These are phyloP conservation scores for Lamellibrachia columna DNA, from an alignment of 2,888 invertebrate genomes.

Conservation along the genomic window DNA sequence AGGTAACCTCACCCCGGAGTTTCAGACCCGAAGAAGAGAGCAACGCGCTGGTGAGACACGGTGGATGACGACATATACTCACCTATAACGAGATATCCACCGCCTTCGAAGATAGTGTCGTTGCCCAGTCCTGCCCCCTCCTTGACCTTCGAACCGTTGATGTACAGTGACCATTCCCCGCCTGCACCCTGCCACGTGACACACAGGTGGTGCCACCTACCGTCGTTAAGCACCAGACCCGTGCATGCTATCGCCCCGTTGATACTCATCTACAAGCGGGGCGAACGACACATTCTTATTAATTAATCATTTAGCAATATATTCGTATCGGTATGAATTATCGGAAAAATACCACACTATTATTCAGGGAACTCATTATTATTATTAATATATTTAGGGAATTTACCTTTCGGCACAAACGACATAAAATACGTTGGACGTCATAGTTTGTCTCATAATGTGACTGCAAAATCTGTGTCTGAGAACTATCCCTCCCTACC, in stretches of 20 bases:
- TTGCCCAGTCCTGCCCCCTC: background rate
- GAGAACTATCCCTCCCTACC: background rate
- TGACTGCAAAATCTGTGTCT: too few species aligned
- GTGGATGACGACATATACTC: background rate
- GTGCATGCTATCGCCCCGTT: constrained; percentile 24
- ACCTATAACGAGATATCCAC: constrained; percentile 27
- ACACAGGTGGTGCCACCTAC: constrained; percentile 29
- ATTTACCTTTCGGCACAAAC: too few species aligned
- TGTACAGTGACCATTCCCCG: constrained; percentile 21
- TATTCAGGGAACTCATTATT: background rate
- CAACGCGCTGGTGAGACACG: too few species aligned
- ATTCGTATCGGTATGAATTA: background rate
- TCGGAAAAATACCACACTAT: background rate
- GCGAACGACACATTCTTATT: background rate
- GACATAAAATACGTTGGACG: too few species aligned
- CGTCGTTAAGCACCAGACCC: constrained; percentile 22
- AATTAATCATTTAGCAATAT: background rate
- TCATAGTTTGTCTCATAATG: too few species aligned
- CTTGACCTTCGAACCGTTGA: constrained; percentile 24
- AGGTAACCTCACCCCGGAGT: too few species aligned
- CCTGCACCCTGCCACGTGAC: constrained; percentile 23
- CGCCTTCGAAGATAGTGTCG: constrained; percentile 19
- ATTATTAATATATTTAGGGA: background rate
- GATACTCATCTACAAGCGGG: constrained; percentile 27
- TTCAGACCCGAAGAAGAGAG: too few species aligned